These are phyloP conservation scores for Glossosoma conforme DNA, from an alignment of 1,140 invertebrate genomes.

Conservation along the genomic window DNA sequence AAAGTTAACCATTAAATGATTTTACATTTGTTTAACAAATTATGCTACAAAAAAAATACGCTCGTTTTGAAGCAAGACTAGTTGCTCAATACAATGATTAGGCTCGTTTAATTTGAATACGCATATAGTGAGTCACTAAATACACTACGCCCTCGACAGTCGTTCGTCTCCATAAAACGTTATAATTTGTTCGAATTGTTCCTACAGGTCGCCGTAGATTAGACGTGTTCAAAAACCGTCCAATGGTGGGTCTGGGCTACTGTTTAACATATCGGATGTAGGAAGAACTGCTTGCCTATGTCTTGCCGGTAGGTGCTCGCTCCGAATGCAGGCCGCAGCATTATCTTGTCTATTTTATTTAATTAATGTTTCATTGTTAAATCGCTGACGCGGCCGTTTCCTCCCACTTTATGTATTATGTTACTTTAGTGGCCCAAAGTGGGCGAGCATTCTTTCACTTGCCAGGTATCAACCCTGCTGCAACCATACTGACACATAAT, in stretches of 20 bases:
- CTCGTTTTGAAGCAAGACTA: too few relatives aligned
- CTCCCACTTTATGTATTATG: constrained; percentile 13
- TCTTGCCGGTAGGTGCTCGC: constrained; percentile 2
- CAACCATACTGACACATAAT: too few relatives aligned
- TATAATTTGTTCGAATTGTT: constrained; percentile 9
- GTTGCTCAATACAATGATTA: too few relatives aligned
- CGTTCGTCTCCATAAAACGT: constrained; percentile 6
- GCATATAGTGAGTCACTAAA: neutral
- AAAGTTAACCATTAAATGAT: too few relatives aligned
- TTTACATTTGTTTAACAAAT: too few relatives aligned
- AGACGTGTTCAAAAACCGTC: neutral
- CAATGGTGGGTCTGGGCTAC: constrained; percentile 5
- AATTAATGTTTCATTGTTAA: constrained; percentile 29
- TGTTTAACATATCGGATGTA: neutral
- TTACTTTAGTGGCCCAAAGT: constrained; percentile 15
- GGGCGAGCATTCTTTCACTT: constrained; percentile 19
- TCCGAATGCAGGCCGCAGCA: constrained; percentile 14
- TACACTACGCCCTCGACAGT: neutral
- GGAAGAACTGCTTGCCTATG: too few relatives aligned
- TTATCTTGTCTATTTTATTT: constrained; percentile 29
- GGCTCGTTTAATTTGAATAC: constrained; percentile 2
- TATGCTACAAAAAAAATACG: too few relatives aligned
- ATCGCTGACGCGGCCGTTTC: constrained; percentile 12
- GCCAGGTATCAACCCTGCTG: constrained; percentile 19
- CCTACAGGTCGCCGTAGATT: neutral